Evolutionary conservation across 2,113 vertebrate genomes (phyloP).

Genomic region (Ammodytes dubius): DNA sequence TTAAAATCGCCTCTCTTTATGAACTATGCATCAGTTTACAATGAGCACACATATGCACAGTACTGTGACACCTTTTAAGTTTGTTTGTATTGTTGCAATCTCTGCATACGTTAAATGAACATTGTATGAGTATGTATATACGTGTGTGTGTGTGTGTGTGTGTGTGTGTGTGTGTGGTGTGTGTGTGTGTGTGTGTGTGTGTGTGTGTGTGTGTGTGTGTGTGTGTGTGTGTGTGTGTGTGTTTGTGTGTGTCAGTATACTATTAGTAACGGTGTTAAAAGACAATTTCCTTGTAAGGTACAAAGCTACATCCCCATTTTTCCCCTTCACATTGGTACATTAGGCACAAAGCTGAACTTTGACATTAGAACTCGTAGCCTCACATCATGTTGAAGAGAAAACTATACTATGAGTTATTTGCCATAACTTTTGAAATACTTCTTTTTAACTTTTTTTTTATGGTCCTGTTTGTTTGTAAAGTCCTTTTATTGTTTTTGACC

Average conservation of each 20-base stretch:
- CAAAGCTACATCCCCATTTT: not conserved
- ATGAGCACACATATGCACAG: not conserved
- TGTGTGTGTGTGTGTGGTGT: too few species aligned
- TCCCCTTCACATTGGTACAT: not conserved
- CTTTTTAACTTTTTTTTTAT: not conserved
- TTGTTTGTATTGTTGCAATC: not conserved
- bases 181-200: too few species aligned
- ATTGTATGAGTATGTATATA: not conserved
- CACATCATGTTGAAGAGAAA: not conserved
- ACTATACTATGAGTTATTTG: not conserved
- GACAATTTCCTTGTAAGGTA: not conserved
- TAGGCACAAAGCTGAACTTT: not conserved
- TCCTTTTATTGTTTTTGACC: not conserved
- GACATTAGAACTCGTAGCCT: not conserved
- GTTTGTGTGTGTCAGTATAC: too few species aligned
- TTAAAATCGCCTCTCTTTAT: not conserved
- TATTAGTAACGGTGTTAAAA: too few species aligned
- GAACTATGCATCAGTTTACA: constrained; percentile 2
- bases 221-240: too few species aligned
- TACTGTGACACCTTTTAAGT: not conserved
- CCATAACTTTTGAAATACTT: not conserved
- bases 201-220: too few species aligned
- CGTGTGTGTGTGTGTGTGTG: too few species aligned
- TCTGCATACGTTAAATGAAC: not conserved
- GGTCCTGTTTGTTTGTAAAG: not conserved